Conservation (phyloP, 2,113 vertebrate species). For the Lepisosteus oculatus region DNA sequence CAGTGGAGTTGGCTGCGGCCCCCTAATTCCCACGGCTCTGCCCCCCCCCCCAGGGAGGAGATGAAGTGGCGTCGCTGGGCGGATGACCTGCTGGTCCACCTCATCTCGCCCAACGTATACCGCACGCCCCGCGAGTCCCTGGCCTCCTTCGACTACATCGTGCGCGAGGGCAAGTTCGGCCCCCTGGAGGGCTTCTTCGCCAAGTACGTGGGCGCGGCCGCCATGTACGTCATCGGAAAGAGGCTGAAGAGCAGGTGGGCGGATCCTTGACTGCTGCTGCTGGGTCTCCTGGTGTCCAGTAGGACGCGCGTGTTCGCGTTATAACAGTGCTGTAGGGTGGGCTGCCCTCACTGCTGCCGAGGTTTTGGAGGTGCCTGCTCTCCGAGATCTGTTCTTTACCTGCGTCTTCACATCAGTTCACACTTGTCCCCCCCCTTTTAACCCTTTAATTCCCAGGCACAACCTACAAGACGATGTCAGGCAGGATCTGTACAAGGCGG, state of each 20-base stretch:
- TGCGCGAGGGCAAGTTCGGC: slow-evolving; percentile 90
- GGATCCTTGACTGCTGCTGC: neutral
- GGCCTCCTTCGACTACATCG: slow-evolving; percentile 95
- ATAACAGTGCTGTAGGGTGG: neutral
- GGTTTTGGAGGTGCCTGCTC: too few species aligned
- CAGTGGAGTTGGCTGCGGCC: neutral
- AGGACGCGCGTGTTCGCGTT: too few species aligned
- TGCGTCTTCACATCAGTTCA: too few species aligned
- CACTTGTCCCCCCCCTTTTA: too few species aligned
- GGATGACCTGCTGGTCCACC: slow-evolving; percentile 93
- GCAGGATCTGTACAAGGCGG: slow-evolving; percentile 86
- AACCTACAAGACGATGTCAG: slow-evolving; percentile 83
- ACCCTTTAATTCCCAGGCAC: slow-evolving; percentile 62
- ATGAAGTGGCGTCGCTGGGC: slow-evolving; percentile 95
- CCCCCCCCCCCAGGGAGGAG: slow-evolving; percentile 74
- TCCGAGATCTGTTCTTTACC: too few species aligned
- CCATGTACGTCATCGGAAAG: slow-evolving; percentile 92
- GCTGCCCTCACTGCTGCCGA: too few species aligned
- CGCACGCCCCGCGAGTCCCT: slow-evolving; percentile 81
- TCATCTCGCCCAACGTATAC: slow-evolving; percentile 96
- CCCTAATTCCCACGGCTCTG: neutral
- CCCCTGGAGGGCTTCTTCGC: slow-evolving; percentile 81
- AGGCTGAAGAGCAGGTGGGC: slow-evolving; percentile 82
- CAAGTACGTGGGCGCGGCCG: slow-evolving; percentile 86
- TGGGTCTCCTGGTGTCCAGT: too few species aligned